Evolutionary conservation across 2,888 invertebrate species (phyloP).

Genomic region (Ptychoptera contaminata): DNA sequence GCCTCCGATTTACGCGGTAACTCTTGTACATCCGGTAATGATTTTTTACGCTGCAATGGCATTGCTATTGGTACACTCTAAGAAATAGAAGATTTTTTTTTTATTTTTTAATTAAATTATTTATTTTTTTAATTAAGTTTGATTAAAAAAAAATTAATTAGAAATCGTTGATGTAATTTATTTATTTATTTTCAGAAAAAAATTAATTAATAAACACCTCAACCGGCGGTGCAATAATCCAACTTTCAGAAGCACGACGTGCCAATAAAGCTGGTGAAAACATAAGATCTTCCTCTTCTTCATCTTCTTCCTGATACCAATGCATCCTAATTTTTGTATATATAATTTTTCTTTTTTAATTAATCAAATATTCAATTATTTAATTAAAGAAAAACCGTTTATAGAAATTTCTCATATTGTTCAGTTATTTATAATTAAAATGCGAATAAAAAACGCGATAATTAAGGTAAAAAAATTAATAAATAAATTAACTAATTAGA

Average conservation of each 20-base stretch:
- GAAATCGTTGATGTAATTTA: background rate
- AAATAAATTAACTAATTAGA: no score
- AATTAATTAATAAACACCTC: conserved; percentile 44
- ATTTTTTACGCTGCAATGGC: conserved; percentile 83
- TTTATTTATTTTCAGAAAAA: background rate
- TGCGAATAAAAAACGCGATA: no score
- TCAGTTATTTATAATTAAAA: no score
- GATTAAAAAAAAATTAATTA: background rate
- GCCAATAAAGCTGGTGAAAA: conserved; percentile 79
- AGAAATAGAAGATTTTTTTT: background rate
- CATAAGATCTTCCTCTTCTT: conserved; percentile 72
- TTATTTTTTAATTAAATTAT: background rate
- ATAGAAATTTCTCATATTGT: no score
- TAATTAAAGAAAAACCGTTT: no score
- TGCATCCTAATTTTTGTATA: conserved; percentile 36
- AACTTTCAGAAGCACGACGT: conserved; percentile 72
- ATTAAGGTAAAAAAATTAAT: no score
- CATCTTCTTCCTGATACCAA: conserved; percentile 63
- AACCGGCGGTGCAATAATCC: conserved; percentile 76
- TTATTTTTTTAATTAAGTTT: background rate
- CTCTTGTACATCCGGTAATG: conserved; percentile 86
- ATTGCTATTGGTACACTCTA: conserved; percentile 52
- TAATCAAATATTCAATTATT: no score
- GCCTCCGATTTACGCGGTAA: conserved; percentile 64
- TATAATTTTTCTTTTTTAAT: no score